phyloP scores from a whole-genome alignment of 2,888 invertebrate genomes.

The Dicranocentrus wangi region DNA sequence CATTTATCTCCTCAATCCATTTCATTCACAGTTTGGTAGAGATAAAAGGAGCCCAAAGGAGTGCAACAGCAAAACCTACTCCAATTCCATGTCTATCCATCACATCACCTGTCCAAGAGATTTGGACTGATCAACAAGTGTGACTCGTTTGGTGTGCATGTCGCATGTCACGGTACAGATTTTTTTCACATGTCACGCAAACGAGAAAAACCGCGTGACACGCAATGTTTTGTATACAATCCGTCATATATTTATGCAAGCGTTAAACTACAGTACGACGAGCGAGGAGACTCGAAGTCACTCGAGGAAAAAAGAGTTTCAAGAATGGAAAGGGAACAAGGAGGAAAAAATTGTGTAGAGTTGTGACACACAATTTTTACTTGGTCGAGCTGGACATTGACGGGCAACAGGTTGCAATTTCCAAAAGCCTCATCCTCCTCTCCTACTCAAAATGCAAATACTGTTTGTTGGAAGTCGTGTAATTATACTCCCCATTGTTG shows the following conservation, averaged over 20 bases:
- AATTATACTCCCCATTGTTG: not conserved
- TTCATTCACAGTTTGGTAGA: too few relatives aligned
- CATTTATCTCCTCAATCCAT: too few relatives aligned
- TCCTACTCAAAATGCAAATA: not conserved
- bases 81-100: too few relatives aligned
- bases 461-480: not conserved
- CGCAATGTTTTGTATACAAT: too few relatives aligned
- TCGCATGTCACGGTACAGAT: too few relatives aligned
- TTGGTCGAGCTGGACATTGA: not conserved
- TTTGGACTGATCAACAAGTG: too few relatives aligned
- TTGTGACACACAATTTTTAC: not conserved
- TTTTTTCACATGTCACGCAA: too few relatives aligned
- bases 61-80: too few relatives aligned
- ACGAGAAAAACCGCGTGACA: not conserved
- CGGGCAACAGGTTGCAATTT: not conserved
- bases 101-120: too few relatives aligned
- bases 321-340: not conserved
- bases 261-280: not conserved
- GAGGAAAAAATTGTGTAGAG: not conserved
- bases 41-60: too few relatives aligned
- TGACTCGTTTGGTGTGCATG: too few relatives aligned
- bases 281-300: not conserved
- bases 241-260: not conserved
- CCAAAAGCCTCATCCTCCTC: too few relatives aligned
- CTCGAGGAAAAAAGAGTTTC: not conserved